These are phyloP conservation scores for Hirtodrosophila histrioides DNA, from an alignment of 2,888 invertebrate genomes.

Conservation along the genomic window DNA sequence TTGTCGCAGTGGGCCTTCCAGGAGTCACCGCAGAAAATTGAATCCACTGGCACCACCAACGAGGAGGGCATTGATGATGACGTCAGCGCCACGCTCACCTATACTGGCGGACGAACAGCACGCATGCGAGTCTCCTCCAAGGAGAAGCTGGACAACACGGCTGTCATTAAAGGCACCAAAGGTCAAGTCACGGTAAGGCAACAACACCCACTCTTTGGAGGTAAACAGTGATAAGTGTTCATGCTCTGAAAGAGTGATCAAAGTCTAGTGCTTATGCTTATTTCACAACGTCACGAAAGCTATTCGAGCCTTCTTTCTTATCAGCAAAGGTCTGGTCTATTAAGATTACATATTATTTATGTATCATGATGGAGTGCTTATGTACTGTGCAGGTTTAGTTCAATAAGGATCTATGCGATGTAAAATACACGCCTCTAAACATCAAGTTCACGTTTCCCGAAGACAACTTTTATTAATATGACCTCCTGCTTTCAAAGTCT, in stretches of 20 bases:
- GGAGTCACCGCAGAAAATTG: conserved; percentile 88
- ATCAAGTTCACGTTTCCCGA: too few relatives aligned
- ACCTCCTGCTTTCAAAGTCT: too few relatives aligned
- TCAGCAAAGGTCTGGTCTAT: background rate
- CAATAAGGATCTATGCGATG: too few relatives aligned
- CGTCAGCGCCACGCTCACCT: conserved; percentile 78
- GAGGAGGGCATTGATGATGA: conserved; percentile 88
- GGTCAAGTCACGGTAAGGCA: conserved; percentile 82
- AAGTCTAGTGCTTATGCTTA: conserved; percentile 13
- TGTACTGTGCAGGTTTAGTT: too few relatives aligned
- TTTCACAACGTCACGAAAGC: conserved; percentile 10
- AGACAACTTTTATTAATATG: too few relatives aligned
- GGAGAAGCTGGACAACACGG: conserved; percentile 71
- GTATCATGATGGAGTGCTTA: background rate
- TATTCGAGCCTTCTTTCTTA: conserved; percentile 6
- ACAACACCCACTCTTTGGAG: background rate
- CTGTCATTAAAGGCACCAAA: conserved; percentile 83
- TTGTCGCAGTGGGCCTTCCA: conserved; percentile 89
- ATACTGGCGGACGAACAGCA: conserved; percentile 77
- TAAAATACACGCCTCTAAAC: background rate
- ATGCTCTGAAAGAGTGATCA: conserved; percentile 24
- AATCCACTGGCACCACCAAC: conserved; percentile 89
- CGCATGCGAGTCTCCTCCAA: conserved; percentile 77
- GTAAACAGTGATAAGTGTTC: conserved; percentile 9
- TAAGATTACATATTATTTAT: background rate